phyloP scores from a whole-genome alignment of 2,888 invertebrate species.

The Atethmia centrago region DNA sequence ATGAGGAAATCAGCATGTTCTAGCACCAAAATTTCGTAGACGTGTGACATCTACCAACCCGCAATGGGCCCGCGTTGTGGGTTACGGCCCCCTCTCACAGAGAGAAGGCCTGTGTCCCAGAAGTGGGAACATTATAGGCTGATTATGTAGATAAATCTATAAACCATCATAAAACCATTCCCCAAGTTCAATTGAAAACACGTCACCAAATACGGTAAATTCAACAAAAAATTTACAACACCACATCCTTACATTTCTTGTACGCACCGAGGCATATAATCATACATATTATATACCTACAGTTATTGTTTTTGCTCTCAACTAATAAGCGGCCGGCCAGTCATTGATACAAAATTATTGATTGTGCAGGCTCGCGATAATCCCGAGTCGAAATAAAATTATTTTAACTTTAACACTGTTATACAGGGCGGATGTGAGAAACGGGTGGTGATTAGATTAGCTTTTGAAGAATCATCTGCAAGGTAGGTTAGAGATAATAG shows the following conservation, averaged over 20 bases:
- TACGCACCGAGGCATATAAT: conserved; percentile 76
- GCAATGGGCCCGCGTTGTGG: too few species aligned
- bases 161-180: neutral
- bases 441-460: conserved; percentile 57
- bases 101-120: too few species aligned
- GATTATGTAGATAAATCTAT: neutral
- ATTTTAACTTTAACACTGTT: conserved; percentile 57
- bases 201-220: neutral
- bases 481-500: conserved; percentile 21
- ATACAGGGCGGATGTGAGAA: conserved; percentile 67
- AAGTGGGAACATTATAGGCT: too few species aligned
- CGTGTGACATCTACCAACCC: too few species aligned
- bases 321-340: conserved; percentile 86
- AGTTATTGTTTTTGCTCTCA: conserved; percentile 87
- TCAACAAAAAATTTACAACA: conserved; percentile 19
- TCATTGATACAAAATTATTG: conserved; percentile 89
- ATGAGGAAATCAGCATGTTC: too few species aligned
- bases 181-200: neutral
- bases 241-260: conserved; percentile 73
- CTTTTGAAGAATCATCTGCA: conserved; percentile 12
- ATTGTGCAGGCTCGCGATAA: conserved; percentile 72
- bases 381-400: conserved; percentile 55
- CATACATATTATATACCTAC: conserved; percentile 75
- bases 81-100: too few species aligned
- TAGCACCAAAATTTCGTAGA: too few species aligned